phyloP scores from a whole-genome alignment of 2,888 invertebrate species.

The Artemia sp. region DNA sequence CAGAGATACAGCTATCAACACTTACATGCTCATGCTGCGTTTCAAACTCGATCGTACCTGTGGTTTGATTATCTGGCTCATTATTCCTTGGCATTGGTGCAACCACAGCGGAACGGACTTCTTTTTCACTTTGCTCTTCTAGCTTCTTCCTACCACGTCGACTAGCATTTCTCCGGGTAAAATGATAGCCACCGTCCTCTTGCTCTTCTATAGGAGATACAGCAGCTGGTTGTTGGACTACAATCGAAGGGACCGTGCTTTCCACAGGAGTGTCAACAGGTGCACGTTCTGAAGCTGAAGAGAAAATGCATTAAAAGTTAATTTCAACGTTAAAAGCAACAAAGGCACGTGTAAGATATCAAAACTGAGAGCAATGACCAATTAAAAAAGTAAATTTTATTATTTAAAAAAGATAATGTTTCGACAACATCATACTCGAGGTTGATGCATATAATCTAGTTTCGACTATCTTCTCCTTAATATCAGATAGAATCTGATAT shows the following conservation, averaged over 20 bases:
- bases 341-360: too few species aligned
- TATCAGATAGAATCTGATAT: too few species aligned
- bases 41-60: constrained; percentile 4
- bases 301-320: not conserved
- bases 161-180: not conserved
- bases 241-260: constrained; percentile 1
- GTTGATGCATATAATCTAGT: too few species aligned
- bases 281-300: constrained; percentile 4
- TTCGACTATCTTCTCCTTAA: too few species aligned
- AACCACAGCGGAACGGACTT: not conserved
- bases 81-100: constrained; percentile 12
- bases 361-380: too few species aligned
- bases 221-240: not conserved
- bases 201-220: not conserved
- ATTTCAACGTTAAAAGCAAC: too few species aligned
- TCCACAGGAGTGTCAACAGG: not conserved
- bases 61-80: not conserved
- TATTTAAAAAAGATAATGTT: too few species aligned
- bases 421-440: too few species aligned
- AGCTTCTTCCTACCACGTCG: constrained; percentile 11
- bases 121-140: not conserved
- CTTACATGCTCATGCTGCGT: constrained; percentile 7
- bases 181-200: not conserved
- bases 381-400: too few species aligned
- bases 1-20: too few species aligned